These are phyloP conservation scores for Neolamprologus cancellatus DNA, from an alignment of 2,113 vertebrate species.

Conservation along the genomic window DNA sequence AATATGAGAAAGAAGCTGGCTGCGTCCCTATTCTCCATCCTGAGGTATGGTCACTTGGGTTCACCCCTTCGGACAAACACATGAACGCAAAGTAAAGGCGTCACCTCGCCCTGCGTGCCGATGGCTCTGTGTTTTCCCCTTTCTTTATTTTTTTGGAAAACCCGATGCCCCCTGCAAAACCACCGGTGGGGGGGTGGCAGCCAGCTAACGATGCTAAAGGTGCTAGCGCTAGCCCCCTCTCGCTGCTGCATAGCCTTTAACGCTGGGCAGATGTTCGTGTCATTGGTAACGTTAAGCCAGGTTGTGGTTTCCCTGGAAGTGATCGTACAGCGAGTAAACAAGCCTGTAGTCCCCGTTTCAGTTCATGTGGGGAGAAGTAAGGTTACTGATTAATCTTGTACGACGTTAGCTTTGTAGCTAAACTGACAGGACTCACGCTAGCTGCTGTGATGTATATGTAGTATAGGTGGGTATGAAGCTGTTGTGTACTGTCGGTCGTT, in stretches of 20 bases:
- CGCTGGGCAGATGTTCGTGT: constrained; percentile 1
- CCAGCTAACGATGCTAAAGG: constrained; percentile 56
- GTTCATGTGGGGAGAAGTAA: neutral
- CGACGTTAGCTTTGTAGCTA: constrained; percentile 37
- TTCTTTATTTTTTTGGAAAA: neutral
- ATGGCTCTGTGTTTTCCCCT: neutral
- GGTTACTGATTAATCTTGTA: neutral
- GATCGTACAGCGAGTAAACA: neutral
- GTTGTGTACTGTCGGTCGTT: too few species aligned
- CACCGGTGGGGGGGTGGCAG: constrained; percentile 33
- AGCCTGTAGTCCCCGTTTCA: neutral
- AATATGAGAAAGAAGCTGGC: constrained; percentile 90
- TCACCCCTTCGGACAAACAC: neutral
- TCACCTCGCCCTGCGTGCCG: accelerated
- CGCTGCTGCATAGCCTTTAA: constrained; percentile 17
- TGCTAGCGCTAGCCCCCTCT: constrained; percentile 36
- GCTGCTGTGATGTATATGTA: constrained; percentile 9
- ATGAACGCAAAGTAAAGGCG: neutral
- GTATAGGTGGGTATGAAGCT: neutral
- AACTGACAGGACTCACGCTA: neutral
- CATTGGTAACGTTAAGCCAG: neutral
- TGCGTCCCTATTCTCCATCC: constrained; percentile 93
- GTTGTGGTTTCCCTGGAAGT: neutral
- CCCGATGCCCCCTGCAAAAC: constrained; percentile 40
- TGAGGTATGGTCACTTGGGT: constrained; percentile 73